Base-by-base conservation (phyloP, 2,797 vertebrate species). In the Hydrolagus colliei region DNA sequence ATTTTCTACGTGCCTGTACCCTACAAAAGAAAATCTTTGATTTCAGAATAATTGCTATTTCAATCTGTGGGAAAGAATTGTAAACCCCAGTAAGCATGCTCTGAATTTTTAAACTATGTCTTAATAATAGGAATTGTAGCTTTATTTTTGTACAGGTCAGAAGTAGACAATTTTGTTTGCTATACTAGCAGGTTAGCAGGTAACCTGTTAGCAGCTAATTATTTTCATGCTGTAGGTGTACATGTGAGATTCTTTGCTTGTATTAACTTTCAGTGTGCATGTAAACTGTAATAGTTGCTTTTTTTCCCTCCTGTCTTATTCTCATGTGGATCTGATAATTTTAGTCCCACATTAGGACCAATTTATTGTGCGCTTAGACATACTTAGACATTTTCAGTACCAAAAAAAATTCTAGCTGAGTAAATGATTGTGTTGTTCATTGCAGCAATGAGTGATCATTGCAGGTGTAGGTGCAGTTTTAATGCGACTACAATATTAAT, bases 271-370 rank as follows among this genome's bases (percentile, higher is more conserved):
- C 9, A 61, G 52, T 77, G 61, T 61, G 52, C 52, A 52, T 6
- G 41, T 52, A 10, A 77, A 77, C 75, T 77, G 74, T 76, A 59
- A 77, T 77, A 77, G 35, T 61, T 52, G n/a, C 12, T 18, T 77
- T 77, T 52, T 59, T 77, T 27, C 27, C 75, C 52, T 77, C 61
- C 75, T 61, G 20, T 52, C n/a, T 77, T 22, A 41, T 77, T 77
- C 75, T 77, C 52, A 11, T 77, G 75, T 77, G 61, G 75, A 59
- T 12, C 16, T 77, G 10, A 77, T 77, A 59, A 52, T 76, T 76
- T 35, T 77, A 61, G 52, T 77, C 41, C 35, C 52, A n/a, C 61
- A 77, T 77, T 52, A 61, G 52, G 41, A 61, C 16, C 18, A 77
- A 77, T 52, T 77, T 77, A 59, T 59, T 77, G 59, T 77, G 75